Base-by-base conservation (phyloP, 2,113 vertebrate genomes). In the Mirounga angustirostris region DNA sequence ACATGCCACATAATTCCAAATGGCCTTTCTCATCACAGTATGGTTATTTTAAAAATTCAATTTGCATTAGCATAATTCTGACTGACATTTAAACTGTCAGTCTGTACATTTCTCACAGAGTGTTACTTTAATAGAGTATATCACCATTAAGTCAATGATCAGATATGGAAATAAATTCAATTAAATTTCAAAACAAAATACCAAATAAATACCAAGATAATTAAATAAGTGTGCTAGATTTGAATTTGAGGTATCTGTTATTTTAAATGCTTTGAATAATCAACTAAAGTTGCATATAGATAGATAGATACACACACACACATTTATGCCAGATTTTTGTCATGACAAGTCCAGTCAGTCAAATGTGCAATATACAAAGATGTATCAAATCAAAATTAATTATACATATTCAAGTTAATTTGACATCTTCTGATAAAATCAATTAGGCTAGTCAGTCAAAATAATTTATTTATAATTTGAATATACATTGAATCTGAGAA, bases 1-100 rank as follows among this genome's bases (percentile, higher is more conserved):
- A n/a, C 33, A 50, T 81, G 50, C 7, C 50, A 12, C 74, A 96
- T 97, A 96, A 94, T 97, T 98, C 98, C 90, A 96, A 97, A 97
- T 96, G 56, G 36, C 15, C 88, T 98, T 81, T 97, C 78, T 96
- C 52, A 96, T 97, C 82, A 97, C 73, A 95, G n/a, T 74, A 58
- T 91, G 56, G 18, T 54, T 95, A 91, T 97, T 97, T 93, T 65
- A 63, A 28, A 89, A 58, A 89, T n/a, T 96, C 73, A 97, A 78
- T 73, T 97, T 91, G 5, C 74, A 76, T 98, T 96, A 96, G 95
- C 91, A 33, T 89, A 87, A 74, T 95, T 97, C 58, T 43, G 88
- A 82, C 61, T 94, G 89, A 90, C 92, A 98, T 97, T 98, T 95
- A 89, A 97, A 54, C 63, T 96, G 65, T 94, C 14, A 33, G 8